Percentiles rank a stretch among this genome's conserved stretches.
Conservation (phyloP, 2,113 vertebrate genomes). For the Australoheros scitulus region DNA sequence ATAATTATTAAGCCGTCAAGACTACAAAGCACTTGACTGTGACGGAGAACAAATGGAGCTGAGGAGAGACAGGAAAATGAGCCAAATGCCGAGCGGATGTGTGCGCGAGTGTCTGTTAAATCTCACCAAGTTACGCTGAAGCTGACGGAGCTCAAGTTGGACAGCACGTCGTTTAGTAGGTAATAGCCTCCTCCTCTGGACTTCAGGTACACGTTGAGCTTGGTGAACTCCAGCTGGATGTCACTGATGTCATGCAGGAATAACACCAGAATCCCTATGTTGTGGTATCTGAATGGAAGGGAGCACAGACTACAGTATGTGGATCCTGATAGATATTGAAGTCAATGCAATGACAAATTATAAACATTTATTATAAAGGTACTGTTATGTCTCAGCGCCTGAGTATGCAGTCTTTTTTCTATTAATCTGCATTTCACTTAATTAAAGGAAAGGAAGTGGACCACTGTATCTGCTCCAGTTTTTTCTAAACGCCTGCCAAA, state of each 20-base stretch:
- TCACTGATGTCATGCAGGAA: conserved; percentile 95
- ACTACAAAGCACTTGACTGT: neutral
- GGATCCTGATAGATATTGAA: neutral
- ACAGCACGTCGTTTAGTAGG: conserved; percentile 85
- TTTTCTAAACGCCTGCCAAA: neutral
- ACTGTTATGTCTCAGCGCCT: no score
- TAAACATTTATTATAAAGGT: no score
- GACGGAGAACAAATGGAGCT: neutral
- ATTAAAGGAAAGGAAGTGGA: neutral
- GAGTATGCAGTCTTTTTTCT: neutral
- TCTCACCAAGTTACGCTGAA: conserved; percentile 92
- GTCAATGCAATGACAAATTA: neutral
- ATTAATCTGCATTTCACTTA: neutral
- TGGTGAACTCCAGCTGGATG: conserved; percentile 95
- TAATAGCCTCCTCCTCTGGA: conserved; percentile 83
- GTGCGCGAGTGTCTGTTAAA: neutral
- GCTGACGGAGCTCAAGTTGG: conserved; percentile 87
- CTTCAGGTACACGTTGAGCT: conserved; percentile 96
- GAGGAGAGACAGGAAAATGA: neutral
- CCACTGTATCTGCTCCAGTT: neutral
- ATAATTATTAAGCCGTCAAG: neutral
- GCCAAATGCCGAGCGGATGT: neutral
- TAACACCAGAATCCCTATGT: conserved; percentile 91
- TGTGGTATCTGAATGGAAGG: conserved; percentile 87
- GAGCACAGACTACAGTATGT: neutral